Conservation (phyloP, 2,113 vertebrate genomes). For the Sisor rabdophorus region DNA sequence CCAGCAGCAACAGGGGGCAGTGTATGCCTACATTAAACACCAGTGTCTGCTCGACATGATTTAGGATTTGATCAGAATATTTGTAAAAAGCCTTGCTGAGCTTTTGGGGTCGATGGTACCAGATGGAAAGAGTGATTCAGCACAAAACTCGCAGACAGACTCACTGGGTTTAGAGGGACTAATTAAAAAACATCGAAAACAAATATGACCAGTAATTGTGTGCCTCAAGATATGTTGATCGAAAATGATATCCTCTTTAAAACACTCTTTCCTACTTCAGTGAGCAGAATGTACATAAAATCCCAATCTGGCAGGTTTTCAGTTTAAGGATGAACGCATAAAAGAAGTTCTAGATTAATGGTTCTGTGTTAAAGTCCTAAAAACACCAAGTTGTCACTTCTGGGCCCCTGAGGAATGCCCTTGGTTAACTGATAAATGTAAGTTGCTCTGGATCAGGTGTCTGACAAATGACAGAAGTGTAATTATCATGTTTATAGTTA, state of each 20-base stretch:
- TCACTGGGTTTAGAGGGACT: neutral
- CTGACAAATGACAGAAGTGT: too few species aligned
- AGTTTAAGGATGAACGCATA: too few species aligned
- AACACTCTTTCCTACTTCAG: too few species aligned
- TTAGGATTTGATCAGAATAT: slow-evolving; percentile 10
- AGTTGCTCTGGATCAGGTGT: too few species aligned
- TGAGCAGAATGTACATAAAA: neutral
- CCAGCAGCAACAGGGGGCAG: slow-evolving; percentile 44
- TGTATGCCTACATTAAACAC: neutral
- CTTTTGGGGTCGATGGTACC: slow-evolving; percentile 13
- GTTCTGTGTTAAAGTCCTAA: too few species aligned
- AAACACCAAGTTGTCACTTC: too few species aligned
- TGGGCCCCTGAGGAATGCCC: too few species aligned
- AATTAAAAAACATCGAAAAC: neutral
- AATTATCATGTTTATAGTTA: too few species aligned
- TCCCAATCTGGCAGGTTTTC: neutral
- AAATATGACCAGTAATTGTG: neutral
- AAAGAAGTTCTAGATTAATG: too few species aligned
- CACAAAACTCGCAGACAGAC: neutral
- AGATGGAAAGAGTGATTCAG: slow-evolving; percentile 47
- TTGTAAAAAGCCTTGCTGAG: slow-evolving; percentile 1
- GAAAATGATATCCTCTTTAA: too few species aligned
- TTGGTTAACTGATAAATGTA: too few species aligned
- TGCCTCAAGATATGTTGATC: neutral
- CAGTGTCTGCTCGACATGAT: neutral